phyloP scores from a whole-genome alignment of 2,797 vertebrate species.

The Uromys caudimaculatus region DNA sequence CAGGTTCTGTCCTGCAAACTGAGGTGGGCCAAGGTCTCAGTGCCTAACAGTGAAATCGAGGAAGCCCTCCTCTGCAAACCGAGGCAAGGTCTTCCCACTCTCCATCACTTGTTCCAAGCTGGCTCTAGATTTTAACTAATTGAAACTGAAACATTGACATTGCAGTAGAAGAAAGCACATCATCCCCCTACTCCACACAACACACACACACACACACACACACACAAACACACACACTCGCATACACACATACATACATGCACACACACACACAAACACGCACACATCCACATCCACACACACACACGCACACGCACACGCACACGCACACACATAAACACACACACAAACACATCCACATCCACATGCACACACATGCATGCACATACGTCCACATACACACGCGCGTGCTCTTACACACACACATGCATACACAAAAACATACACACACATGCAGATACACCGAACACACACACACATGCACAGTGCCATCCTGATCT shows the following conservation, averaged over 20 bases:
- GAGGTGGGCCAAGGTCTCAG: not conserved
- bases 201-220: no score
- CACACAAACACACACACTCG: not conserved
- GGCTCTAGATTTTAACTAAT: not conserved
- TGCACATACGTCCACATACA: not conserved
- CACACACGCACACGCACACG: not conserved
- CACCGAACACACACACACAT: no score
- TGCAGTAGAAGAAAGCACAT: not conserved
- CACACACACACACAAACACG: not conserved
- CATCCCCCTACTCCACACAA: not conserved
- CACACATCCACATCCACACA: not conserved
- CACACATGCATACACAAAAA: not conserved
- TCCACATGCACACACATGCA: not conserved
- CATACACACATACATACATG: not conserved
- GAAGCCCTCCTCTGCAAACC: not conserved
- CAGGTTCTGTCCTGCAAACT: not conserved
- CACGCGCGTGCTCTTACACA: not conserved
- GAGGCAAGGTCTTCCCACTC: not conserved
- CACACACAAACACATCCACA: not conserved
- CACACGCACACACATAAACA: not conserved
- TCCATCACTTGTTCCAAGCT: not conserved
- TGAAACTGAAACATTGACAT: constrained; percentile 26
- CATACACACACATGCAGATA: no score
- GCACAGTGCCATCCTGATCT: not conserved
- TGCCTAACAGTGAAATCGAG: constrained; percentile 37